Percentiles rank a stretch among this genome's conserved stretches.
These are phyloP conservation scores for Botia almorhae DNA, from an alignment of 2,797 vertebrate species.

Conservation along the genomic window DNA sequence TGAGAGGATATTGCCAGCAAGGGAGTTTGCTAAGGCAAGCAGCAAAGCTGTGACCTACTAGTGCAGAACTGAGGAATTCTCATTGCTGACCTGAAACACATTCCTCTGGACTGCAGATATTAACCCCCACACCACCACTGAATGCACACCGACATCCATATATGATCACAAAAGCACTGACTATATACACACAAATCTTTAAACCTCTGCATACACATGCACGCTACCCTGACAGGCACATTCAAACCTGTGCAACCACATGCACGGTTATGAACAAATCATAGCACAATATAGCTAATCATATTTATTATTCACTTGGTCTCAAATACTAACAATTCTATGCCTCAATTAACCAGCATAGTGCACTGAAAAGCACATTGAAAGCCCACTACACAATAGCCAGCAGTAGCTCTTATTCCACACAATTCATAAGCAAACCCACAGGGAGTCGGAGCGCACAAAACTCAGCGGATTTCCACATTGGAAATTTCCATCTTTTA, in stretches of 20 bases:
- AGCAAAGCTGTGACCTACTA: constrained; percentile 77
- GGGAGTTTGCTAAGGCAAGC: constrained; percentile 66
- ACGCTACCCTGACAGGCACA: not conserved
- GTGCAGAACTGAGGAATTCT: constrained; percentile 81
- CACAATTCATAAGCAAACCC: not conserved
- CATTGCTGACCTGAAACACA: constrained; percentile 79
- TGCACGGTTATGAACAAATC: not conserved
- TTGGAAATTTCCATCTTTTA: too few relatives aligned
- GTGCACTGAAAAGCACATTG: not conserved
- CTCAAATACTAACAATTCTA: not conserved
- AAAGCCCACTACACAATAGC: too few relatives aligned
- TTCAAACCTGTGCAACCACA: constrained; percentile 1
- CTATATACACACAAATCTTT: not conserved
- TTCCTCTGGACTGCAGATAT: constrained; percentile 78
- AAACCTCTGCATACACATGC: not conserved
- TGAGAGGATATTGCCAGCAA: constrained; percentile 44
- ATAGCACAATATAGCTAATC: not conserved
- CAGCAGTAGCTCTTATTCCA: too few relatives aligned
- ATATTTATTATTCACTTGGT: not conserved
- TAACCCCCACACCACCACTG: constrained; percentile 76
- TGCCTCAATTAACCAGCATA: not conserved
- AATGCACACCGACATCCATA: constrained; percentile 6
- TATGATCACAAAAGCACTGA: not conserved
- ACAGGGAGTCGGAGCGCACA: too few relatives aligned
- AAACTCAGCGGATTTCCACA: too few relatives aligned